Evolutionary conservation across 2,113 vertebrate species (phyloP).

Genomic region (Suncus etruscus): DNA sequence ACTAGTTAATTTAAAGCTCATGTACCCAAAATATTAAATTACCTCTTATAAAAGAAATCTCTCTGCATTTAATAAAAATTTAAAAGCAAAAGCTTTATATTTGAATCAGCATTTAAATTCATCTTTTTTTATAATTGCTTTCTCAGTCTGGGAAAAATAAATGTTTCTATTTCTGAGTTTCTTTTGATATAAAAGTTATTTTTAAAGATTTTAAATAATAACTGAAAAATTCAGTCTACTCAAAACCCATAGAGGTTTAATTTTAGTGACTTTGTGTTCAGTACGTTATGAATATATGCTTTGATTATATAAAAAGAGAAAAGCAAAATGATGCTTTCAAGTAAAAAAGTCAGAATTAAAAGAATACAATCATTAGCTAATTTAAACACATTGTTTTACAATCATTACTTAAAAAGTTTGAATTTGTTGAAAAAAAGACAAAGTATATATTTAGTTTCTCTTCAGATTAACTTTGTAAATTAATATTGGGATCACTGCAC

Average conservation of each 20-base stretch:
- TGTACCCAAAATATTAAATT: constrained; percentile 67
- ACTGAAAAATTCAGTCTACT: not conserved
- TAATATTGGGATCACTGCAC: not conserved
- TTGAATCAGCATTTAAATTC: constrained; percentile 60
- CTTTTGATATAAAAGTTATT: constrained; percentile 16
- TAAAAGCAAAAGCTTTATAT: constrained; percentile 72
- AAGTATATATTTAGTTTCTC: constrained; percentile 37
- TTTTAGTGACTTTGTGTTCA: constrained; percentile 26
- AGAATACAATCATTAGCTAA: not conserved
- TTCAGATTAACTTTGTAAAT: constrained; percentile 32
- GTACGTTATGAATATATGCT: not conserved
- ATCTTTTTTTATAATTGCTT: constrained; percentile 58
- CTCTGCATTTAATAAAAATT: constrained; percentile 54
- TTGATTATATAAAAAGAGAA: constrained; percentile 11
- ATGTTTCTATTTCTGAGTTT: constrained; percentile 46
- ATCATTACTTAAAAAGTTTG: constrained; percentile 1
- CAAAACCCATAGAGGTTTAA: not conserved
- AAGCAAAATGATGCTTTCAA: constrained; percentile 45
- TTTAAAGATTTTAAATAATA: not conserved
- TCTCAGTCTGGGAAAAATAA: constrained; percentile 39
- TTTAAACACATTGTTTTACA: constrained; percentile 29
- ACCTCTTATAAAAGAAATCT: constrained; percentile 74
- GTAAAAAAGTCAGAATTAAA: not conserved
- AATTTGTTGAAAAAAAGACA: constrained; percentile 57
- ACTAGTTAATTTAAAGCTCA: constrained; percentile 68